These are phyloP conservation scores for Callyntrura guangdongensis DNA, from an alignment of 2,888 invertebrate species.

Conservation along the genomic window DNA sequence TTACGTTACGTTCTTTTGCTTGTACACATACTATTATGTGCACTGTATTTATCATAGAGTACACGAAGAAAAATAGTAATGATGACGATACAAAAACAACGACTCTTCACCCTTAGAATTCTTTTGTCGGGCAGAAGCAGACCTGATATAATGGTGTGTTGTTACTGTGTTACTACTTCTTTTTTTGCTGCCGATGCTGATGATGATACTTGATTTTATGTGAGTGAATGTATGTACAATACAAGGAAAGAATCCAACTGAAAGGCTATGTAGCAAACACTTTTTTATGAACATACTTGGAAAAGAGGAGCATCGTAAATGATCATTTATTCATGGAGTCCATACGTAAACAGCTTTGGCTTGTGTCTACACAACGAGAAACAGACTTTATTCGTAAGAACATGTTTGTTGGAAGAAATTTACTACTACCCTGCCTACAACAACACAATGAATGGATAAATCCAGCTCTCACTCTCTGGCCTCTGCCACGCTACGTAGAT, in stretches of 20 bases:
- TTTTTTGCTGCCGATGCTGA: slow-evolving; percentile 46
- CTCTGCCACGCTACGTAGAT: too few species aligned
- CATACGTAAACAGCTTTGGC: not conserved
- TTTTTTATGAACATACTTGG: not conserved
- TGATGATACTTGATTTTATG: slow-evolving; percentile 15
- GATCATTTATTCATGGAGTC: slow-evolving; percentile 18
- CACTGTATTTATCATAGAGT: not conserved
- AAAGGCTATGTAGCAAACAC: not conserved
- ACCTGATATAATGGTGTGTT: not conserved
- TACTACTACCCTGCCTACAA: not conserved
- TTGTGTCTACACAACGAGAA: not conserved
- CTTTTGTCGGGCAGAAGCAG: slow-evolving; percentile 64
- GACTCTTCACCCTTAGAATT: slow-evolving; percentile 32
- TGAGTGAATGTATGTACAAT: not conserved
- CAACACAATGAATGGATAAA: not conserved
- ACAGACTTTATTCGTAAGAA: not conserved
- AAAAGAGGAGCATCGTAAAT: slow-evolving; percentile 10
- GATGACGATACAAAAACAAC: slow-evolving; percentile 24
- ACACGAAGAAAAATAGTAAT: not conserved
- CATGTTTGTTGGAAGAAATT: not conserved
- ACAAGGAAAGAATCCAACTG: not conserved
- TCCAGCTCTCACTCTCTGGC: not conserved
- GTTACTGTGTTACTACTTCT: slow-evolving; percentile 9
- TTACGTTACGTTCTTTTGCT: not conserved
- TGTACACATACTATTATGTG: not conserved